Conservation (phyloP, 2,797 vertebrate species). For the Strix occidentalis region DNA sequence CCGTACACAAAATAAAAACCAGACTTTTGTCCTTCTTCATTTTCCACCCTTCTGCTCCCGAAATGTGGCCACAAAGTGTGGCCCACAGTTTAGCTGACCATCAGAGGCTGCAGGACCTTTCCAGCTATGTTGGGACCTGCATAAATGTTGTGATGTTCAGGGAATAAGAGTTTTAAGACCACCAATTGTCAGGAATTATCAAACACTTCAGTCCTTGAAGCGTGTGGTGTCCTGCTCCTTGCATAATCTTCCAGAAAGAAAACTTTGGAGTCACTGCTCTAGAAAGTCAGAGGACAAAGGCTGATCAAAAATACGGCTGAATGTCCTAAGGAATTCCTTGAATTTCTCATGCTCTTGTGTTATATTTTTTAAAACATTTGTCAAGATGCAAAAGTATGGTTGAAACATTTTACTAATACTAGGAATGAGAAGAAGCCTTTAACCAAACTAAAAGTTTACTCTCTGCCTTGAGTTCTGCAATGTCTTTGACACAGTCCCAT, state of each 20-base stretch:
- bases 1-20: background rate
- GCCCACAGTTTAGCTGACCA: background rate
- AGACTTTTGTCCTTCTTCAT: background rate
- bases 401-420: background rate
- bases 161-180: background rate
- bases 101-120: background rate
- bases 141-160: background rate
- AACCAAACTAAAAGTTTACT: background rate
- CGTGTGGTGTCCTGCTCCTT: background rate
- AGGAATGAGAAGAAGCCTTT: background rate
- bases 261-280: background rate
- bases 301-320: background rate
- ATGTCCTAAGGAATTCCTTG: background rate
- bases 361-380: background rate
- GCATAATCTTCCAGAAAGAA: background rate
- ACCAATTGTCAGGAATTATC: background rate
- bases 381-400: background rate
- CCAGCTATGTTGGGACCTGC: background rate
- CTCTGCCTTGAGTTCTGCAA: background rate
- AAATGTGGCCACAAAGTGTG: background rate
- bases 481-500: background rate
- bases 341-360: background rate
- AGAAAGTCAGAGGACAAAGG: background rate
- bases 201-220: background rate
- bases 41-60: background rate